These are phyloP conservation scores for Drosophila lacicola DNA, from an alignment of 2,888 invertebrate species.

Conservation along the genomic window DNA sequence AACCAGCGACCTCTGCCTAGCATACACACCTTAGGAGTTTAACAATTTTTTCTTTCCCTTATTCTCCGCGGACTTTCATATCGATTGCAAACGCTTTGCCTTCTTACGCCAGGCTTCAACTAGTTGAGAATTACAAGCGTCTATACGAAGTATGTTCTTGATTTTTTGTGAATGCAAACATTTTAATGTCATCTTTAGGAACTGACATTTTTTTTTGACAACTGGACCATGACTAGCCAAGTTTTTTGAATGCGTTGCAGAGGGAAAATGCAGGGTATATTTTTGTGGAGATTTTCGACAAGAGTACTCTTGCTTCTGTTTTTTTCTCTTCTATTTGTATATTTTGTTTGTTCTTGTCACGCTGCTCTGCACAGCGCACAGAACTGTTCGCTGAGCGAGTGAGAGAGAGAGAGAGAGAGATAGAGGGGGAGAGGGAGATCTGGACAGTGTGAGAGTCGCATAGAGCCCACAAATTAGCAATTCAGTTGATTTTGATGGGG, in stretches of 20 bases:
- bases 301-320: not conserved
- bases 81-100: no score
- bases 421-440: not conserved
- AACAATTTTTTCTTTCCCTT: no score
- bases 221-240: no score
- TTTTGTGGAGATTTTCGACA: not conserved
- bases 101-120: no score
- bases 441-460: not conserved
- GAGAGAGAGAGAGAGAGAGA: not conserved
- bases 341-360: conserved; percentile 71
- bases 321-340: conserved; percentile 23
- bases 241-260: not conserved
- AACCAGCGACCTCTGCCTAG: no score
- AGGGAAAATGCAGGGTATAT: conserved; percentile 1
- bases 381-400: not conserved
- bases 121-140: no score
- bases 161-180: no score
- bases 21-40: no score
- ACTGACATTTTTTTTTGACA: no score
- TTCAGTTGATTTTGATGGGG: conserved; percentile 40
- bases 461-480: conserved; percentile 49
- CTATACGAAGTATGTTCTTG: no score
- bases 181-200: no score
- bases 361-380: conserved; percentile 67
- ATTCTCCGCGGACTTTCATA: no score